These are phyloP conservation scores for Spodoptera picta DNA, from an alignment of 2,888 invertebrate genomes.

Conservation along the genomic window DNA sequence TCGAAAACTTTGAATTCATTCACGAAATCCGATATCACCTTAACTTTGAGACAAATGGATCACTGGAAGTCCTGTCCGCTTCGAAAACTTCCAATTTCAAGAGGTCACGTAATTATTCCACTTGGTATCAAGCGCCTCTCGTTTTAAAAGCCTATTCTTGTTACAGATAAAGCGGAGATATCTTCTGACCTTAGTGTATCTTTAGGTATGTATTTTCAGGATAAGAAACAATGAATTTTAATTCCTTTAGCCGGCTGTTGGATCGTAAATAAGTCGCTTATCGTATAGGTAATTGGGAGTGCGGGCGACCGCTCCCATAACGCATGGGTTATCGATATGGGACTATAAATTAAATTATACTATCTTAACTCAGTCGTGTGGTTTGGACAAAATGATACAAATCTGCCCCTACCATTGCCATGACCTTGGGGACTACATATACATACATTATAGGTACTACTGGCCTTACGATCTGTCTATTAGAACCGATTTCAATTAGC, in stretches of 20 bases:
- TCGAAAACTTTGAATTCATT: conserved; percentile 67
- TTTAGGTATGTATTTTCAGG: conserved; percentile 75
- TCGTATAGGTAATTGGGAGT: conserved; percentile 86
- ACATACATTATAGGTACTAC: too few relatives aligned
- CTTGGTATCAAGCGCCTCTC: conserved; percentile 68
- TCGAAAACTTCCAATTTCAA: conserved; percentile 70
- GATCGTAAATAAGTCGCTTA: conserved; percentile 85
- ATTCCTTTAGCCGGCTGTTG: conserved; percentile 74
- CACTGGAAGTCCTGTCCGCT: conserved; percentile 58
- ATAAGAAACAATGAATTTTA: conserved; percentile 89
- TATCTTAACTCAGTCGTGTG: conserved; percentile 63
- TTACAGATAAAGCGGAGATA: conserved; percentile 84
- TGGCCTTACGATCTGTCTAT: too few relatives aligned
- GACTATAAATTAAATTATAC: conserved; percentile 78
- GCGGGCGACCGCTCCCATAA: conserved; percentile 80
- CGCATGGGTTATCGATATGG: conserved; percentile 69
- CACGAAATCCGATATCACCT: conserved; percentile 71
- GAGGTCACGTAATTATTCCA: conserved; percentile 81
- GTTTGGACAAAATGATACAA: conserved; percentile 69
- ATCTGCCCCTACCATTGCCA: conserved; percentile 47
- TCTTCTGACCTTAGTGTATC: conserved; percentile 83
- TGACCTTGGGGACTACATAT: conserved; percentile 5
- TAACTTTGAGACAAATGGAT: conserved; percentile 69
- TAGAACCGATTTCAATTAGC: not conserved
- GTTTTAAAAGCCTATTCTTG: conserved; percentile 87